Percentiles rank a stretch among this genome's conserved stretches.
Evolutionary conservation across 2,113 vertebrate genomes (phyloP).

Genomic region (Cryptotis parvus): DNA sequence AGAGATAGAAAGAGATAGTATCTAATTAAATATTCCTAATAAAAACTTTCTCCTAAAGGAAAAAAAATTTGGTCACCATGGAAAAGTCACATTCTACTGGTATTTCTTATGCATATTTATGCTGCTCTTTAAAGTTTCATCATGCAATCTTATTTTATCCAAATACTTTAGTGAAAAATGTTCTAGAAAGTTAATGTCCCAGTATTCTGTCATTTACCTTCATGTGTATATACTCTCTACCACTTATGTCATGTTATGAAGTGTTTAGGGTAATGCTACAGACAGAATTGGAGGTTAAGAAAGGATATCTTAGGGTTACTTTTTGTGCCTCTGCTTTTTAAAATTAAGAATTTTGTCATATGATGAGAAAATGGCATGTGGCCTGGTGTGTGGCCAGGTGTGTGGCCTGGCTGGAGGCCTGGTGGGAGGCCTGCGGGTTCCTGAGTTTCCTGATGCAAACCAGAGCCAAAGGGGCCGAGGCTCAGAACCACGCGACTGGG

Average conservation of each 20-base stretch:
- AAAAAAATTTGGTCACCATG: not conserved
- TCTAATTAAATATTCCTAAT: slow-evolving; percentile 19
- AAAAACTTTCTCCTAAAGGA: slow-evolving; percentile 15
- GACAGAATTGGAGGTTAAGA: not conserved
- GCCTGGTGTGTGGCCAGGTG: too few relatives aligned
- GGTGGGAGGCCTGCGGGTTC: too few relatives aligned
- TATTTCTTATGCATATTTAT: slow-evolving; percentile 1
- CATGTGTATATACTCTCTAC: not conserved
- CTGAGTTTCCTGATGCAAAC: too few relatives aligned
- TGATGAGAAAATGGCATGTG: too few relatives aligned
- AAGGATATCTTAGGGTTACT: not conserved
- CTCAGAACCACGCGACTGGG: too few relatives aligned
- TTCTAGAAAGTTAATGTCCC: not conserved
- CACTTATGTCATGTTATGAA: not conserved
- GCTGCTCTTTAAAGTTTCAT: slow-evolving; percentile 1
- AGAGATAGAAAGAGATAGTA: too few relatives aligned
- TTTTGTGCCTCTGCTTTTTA: not conserved
- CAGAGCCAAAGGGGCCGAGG: too few relatives aligned
- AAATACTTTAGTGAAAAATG: slow-evolving; percentile 34
- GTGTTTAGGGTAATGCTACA: not conserved
- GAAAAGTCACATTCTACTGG: not conserved
- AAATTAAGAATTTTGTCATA: slow-evolving; percentile 17
- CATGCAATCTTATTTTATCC: not conserved
- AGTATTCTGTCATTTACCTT: not conserved
- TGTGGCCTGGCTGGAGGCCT: too few relatives aligned